Percentiles rank a stretch among this genome's conserved stretches.
Conservation (phyloP, 2,113 vertebrate genomes). For the Phylloscopus trochilus region DNA sequence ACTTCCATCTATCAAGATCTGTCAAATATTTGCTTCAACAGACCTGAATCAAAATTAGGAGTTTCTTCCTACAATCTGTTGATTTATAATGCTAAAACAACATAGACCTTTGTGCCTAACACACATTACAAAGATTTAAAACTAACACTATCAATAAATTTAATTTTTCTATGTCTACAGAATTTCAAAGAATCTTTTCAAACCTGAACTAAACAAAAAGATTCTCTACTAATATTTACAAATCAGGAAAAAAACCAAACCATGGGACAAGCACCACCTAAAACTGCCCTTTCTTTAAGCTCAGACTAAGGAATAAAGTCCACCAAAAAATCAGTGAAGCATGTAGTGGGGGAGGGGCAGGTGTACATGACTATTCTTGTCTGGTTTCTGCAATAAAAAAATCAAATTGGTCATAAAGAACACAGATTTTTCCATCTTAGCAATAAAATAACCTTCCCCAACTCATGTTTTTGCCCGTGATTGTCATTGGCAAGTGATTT, state of each 20-base stretch:
- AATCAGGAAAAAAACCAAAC: background rate
- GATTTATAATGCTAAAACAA: background rate
- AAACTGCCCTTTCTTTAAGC: background rate
- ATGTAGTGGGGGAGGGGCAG: rapidly evolving
- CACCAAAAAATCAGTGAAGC: background rate
- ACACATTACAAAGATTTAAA: background rate
- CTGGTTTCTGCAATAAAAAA: background rate
- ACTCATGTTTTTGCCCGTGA: background rate
- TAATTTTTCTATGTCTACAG: background rate
- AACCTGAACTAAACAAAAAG: background rate
- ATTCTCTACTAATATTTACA: background rate
- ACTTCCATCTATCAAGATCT: background rate
- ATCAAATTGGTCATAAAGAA: background rate
- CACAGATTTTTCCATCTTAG: background rate
- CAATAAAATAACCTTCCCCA: background rate
- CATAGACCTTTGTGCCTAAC: background rate
- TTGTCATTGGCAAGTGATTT: background rate
- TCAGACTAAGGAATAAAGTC: background rate
- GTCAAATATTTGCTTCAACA: slow-evolving; percentile 12
- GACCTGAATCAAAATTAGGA: background rate
- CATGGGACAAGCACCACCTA: background rate
- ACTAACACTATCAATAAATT: background rate
- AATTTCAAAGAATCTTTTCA: background rate
- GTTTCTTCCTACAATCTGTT: background rate
- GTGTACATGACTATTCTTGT: background rate